Base-by-base conservation (phyloP, 2,888 invertebrate species). In the Trachelus troglodyta region DNA sequence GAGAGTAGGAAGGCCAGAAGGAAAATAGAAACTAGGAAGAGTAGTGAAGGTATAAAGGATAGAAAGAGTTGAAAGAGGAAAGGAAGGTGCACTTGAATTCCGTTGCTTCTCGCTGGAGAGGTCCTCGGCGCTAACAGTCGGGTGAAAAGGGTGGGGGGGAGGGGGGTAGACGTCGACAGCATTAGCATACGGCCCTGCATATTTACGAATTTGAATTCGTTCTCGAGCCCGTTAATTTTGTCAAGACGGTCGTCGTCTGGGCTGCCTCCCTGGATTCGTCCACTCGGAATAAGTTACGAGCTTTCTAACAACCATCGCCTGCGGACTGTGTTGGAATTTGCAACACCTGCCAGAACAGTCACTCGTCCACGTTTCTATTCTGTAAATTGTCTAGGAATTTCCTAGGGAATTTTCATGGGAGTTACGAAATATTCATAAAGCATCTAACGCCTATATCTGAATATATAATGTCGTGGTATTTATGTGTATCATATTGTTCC, bases 201-300 rank as follows among this genome's bases (percentile, higher is more conserved):
- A 76, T 76, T 76, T 76, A 71, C 76, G 76, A 76, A 76, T 76
- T 76, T 76, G 69, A 71, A 76, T 76, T 76, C 69, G 76, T 37
- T 73, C 56, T 71, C 69, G 76, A 35, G 76, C 69, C 76, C 76
- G 76, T 76, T 76, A 40, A 76, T 76, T 71, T 76, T 76, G 76
- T 69, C 34, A 30, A 69, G 71, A 76, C 69, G 34, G 76, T 31
- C 73, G 73, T 73, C 23, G 30, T 56, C 56, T 56, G 23, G 56
- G 23, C 56, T 56, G 56, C 56, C 56, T 56, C 56, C 56, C 56
- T 56, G 23, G 56, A 56, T 56, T 56, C 56, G 56, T 56, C 56
- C 56, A 56, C 56, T 56, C 56, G 56, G 23, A 56, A 56, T 56
- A 56, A 56, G 56, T 56, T 56, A 56, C 56, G 56, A 56, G 56